Evolutionary conservation across 2,113 vertebrate species (phyloP).

Genomic region (Peromyscus leucopus): DNA sequence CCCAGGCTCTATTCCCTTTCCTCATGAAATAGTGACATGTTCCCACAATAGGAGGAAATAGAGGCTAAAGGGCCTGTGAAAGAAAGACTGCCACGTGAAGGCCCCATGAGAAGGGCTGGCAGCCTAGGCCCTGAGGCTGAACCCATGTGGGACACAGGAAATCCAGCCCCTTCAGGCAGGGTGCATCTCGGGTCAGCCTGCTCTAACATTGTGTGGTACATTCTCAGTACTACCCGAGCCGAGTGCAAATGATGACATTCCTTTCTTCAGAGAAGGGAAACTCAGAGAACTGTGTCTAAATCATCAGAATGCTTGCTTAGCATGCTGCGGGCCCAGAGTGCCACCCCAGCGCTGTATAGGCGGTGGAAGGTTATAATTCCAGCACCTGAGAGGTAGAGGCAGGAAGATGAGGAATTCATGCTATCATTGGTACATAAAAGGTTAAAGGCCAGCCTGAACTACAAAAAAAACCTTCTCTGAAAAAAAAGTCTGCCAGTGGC

Average conservation of each 20-base stretch:
- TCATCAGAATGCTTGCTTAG: neutral
- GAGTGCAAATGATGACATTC: neutral
- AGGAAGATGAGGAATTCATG: neutral
- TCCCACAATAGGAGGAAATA: constrained; percentile 28
- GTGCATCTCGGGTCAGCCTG: neutral
- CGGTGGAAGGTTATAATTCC: neutral
- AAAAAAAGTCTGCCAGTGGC: no score
- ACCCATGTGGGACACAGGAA: neutral
- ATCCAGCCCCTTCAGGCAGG: neutral
- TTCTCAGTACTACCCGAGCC: neutral
- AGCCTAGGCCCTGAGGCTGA: neutral
- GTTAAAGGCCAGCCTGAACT: neutral
- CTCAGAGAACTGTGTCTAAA: neutral
- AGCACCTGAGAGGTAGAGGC: neutral
- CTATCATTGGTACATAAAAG: neutral
- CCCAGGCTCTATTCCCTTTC: neutral
- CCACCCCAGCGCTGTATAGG: neutral
- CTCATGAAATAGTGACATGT: neutral
- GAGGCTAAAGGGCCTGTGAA: neutral
- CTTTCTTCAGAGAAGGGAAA: neutral
- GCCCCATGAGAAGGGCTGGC: neutral
- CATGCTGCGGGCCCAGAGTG: neutral
- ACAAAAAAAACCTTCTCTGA: neutral
- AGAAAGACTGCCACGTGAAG: neutral
- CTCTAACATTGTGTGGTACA: no score